Percentiles rank a stretch among this genome's conserved stretches.
phyloP scores from a whole-genome alignment of 2,888 invertebrate species.

The Euplexia lucipara region DNA sequence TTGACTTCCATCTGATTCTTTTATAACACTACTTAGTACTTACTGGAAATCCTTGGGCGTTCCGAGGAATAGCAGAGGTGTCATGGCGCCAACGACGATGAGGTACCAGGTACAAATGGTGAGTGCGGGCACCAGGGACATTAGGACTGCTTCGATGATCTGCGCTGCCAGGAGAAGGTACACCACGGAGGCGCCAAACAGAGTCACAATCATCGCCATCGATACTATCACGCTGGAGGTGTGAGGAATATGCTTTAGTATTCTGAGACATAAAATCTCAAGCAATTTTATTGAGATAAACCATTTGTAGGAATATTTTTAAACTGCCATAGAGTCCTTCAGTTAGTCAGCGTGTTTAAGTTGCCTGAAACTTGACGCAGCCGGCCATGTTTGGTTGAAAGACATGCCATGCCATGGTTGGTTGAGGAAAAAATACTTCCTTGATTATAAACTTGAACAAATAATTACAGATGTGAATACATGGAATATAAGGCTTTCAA shows the following conservation, averaged over 20 bases:
- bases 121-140: slow-evolving; percentile 84
- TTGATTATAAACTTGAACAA: too few species aligned
- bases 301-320: too few species aligned
- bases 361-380: too few species aligned
- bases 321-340: too few species aligned
- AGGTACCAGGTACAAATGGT: slow-evolving; percentile 92
- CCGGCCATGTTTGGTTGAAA: too few species aligned
- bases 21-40: slow-evolving; percentile 70
- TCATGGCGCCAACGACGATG: slow-evolving; percentile 90
- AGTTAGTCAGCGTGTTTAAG: too few species aligned
- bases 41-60: slow-evolving; percentile 94
- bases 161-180: slow-evolving; percentile 93
- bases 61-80: slow-evolving; percentile 92
- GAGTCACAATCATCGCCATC: slow-evolving; percentile 91
- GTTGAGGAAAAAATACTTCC: too few species aligned
- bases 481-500: too few species aligned
- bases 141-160: slow-evolving; percentile 91
- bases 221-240: slow-evolving; percentile 89
- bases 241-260: neutral
- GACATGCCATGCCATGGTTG: too few species aligned
- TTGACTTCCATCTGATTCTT: neutral
- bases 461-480: too few species aligned
- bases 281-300: too few species aligned
- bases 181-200: slow-evolving; percentile 93
- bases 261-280: too few species aligned